These are phyloP conservation scores for Flabesymbios commensalis DNA, from an alignment of 2,888 invertebrate genomes.

Conservation along the genomic window DNA sequence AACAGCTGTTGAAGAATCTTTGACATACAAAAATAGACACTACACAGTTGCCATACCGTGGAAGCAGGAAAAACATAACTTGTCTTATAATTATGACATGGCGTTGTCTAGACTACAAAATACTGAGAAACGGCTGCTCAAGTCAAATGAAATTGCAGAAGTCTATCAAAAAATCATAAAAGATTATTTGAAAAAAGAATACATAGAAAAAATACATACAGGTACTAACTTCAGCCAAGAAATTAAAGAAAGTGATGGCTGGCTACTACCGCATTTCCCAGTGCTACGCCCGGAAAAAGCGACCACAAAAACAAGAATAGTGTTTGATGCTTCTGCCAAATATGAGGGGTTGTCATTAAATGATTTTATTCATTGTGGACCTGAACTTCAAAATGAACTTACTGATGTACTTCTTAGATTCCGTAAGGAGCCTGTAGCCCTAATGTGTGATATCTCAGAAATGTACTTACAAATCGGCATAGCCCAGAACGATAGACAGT, in stretches of 20 bases:
- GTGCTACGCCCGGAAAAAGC: constrained; percentile 18
- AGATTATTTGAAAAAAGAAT: constrained; percentile 25
- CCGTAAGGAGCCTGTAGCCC: constrained; percentile 1
- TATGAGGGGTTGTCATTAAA: not conserved
- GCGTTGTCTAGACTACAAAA: constrained; percentile 9
- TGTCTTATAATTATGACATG: constrained; percentile 19
- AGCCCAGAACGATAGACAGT: constrained; percentile 7
- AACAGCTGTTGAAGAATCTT: not conserved
- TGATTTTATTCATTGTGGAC: constrained; percentile 36
- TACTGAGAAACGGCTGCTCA: constrained; percentile 24
- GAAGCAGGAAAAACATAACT: constrained; percentile 6
- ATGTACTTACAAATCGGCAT: constrained; percentile 14
- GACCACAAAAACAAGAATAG: constrained; percentile 17
- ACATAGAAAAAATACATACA: constrained; percentile 15
- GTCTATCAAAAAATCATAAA: constrained; percentile 19
- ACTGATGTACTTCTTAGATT: constrained; percentile 23
- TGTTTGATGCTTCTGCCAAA: constrained; percentile 18
- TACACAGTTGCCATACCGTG: constrained; percentile 23
- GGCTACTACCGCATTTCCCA: constrained; percentile 34
- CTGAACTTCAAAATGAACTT: constrained; percentile 34
- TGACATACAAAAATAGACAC: not conserved
- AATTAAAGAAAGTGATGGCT: not conserved
- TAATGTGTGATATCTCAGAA: constrained; percentile 24
- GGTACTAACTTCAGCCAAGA: not conserved
- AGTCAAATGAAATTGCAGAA: constrained; percentile 8